A percentile compares a stretch with the other conserved stretches of the same genome.
Conservation (phyloP, 2,888 invertebrate genomes). For the Empis livida region DNA sequence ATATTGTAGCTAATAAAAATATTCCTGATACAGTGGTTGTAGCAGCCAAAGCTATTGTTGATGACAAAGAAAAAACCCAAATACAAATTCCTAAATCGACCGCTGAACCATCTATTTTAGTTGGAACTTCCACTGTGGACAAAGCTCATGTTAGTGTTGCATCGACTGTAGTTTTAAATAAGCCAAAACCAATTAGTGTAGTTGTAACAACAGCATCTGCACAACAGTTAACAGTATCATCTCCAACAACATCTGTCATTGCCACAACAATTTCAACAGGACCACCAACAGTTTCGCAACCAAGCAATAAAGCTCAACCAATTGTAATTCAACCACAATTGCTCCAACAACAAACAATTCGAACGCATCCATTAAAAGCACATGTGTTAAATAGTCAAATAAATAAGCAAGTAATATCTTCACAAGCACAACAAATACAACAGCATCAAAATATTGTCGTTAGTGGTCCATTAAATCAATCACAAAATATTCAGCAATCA, state of each 20-base stretch:
- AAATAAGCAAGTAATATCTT: conserved; percentile 17
- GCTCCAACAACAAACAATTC: conserved; percentile 32
- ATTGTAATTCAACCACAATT: conserved; percentile 26
- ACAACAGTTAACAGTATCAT: conserved; percentile 31
- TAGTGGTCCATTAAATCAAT: conserved; percentile 7
- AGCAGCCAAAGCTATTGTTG: background rate
- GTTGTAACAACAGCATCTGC: conserved; percentile 20
- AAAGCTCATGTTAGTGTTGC: conserved; percentile 7
- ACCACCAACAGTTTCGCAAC: conserved; percentile 3
- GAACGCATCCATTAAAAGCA: conserved; percentile 46
- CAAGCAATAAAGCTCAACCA: conserved; percentile 20
- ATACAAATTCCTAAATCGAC: conserved; percentile 11
- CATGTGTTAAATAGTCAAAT: conserved; percentile 45
- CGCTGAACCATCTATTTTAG: conserved; percentile 8
- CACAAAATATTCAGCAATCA: conserved; percentile 7
- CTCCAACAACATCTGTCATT: conserved; percentile 37
- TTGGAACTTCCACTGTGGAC: conserved; percentile 14
- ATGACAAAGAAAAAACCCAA: background rate
- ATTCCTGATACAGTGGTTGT: background rate
- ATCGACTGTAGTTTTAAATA: conserved; percentile 2
- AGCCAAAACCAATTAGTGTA: conserved; percentile 23
- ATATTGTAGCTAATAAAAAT: background rate
- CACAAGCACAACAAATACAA: conserved; percentile 10
- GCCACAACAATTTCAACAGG: conserved; percentile 22
- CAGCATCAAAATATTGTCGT: conserved; percentile 8